Conservation (phyloP, 2,797 vertebrate genomes). For the Simalia tracyae region DNA sequence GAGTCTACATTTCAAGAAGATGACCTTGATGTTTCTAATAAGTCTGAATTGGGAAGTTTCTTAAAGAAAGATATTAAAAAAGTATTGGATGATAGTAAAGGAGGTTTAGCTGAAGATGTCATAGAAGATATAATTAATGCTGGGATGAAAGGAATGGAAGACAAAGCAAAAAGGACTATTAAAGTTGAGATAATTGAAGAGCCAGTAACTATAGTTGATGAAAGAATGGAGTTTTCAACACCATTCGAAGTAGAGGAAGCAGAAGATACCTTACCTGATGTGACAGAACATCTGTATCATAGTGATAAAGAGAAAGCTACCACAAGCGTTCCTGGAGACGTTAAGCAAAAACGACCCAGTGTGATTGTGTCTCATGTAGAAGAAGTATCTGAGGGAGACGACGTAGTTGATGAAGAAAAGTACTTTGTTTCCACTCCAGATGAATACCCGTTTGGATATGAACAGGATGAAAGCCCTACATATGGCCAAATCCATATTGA, state of each 20-base stretch:
- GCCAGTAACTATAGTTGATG: slow-evolving; percentile 71
- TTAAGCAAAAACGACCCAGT: slow-evolving; percentile 53
- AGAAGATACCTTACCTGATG: slow-evolving; percentile 74
- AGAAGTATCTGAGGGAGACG: slow-evolving; percentile 77
- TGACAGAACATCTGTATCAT: slow-evolving; percentile 34
- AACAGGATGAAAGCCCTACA: slow-evolving; percentile 80
- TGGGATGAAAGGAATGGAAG: slow-evolving; percentile 75
- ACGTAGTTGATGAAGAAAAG: slow-evolving; percentile 81
- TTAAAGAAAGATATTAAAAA: slow-evolving; percentile 79
- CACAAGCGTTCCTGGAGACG: slow-evolving; percentile 31
- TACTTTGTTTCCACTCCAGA: slow-evolving; percentile 96
- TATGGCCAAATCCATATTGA: slow-evolving; percentile 85
- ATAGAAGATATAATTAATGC: slow-evolving; percentile 83
- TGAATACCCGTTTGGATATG: slow-evolving; percentile 77
- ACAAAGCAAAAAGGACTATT: slow-evolving; percentile 77
- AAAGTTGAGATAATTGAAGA: slow-evolving; percentile 92
- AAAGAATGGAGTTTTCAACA: slow-evolving; percentile 69
- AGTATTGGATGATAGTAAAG: slow-evolving; percentile 78
- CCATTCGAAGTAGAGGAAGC: slow-evolving; percentile 89
- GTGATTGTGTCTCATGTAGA: slow-evolving; percentile 62
- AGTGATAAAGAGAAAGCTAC: slow-evolving; percentile 57
- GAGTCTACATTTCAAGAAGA: slow-evolving; percentile 84
- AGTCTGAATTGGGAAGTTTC: slow-evolving; percentile 74
- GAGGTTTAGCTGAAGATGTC: slow-evolving; percentile 78
- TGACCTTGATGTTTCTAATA: slow-evolving; percentile 79